Evolutionary conservation across 2,888 invertebrate species (phyloP), one percentile per base, ranked within the genome.

Genomic region (Apotomis betuletana): DNA sequence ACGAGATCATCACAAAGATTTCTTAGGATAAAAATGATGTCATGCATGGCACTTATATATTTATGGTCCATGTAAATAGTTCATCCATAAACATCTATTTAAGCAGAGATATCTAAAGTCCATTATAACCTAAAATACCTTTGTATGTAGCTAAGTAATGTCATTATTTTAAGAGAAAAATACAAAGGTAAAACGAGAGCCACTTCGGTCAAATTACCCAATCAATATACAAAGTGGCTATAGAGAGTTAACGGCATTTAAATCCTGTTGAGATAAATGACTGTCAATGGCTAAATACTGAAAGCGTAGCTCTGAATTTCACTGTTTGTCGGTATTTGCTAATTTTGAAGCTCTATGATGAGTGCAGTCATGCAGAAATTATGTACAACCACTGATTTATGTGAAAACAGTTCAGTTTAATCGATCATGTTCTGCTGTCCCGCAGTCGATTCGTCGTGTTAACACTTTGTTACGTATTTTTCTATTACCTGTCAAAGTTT

Each of bases 211-310:
- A 83, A 88, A 89, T 89, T 84, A 86, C 86, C 85, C 83, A 89
- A 89, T 89, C 89, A 89, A 85, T 88, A 89, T 88, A 88, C 84
- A 88, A 89, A 88, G 87, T 86, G 86, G 84, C 82, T 85, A 57
- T 67, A 81, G 80, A 83, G 79, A 84, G 83, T 81, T 83, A 86
- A 85, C 83, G 84, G 82, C 75, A 79, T 84, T 85, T 84, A 85
- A 85, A 86, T 83, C 83, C 81, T 80, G 81, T 80, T 78, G 81
- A 86, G 87, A 87, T 85, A 86, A 88, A 88, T 87, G 81, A 85
- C 82, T 83, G 85, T 80, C 83, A 81, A 82, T 84, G 85, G 85
- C 86, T 86, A 84, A 82, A 82, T 80, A 83, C 80, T 80, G 81
- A 83, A 81, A 78, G 81, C 81, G 78, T 74, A 77, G 78, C 81